A percentile compares a stretch with the other conserved stretches of the same genome.
Evolutionary conservation across 2,888 invertebrate species (phyloP).

Genomic region (Aspidapion aeneum): DNA sequence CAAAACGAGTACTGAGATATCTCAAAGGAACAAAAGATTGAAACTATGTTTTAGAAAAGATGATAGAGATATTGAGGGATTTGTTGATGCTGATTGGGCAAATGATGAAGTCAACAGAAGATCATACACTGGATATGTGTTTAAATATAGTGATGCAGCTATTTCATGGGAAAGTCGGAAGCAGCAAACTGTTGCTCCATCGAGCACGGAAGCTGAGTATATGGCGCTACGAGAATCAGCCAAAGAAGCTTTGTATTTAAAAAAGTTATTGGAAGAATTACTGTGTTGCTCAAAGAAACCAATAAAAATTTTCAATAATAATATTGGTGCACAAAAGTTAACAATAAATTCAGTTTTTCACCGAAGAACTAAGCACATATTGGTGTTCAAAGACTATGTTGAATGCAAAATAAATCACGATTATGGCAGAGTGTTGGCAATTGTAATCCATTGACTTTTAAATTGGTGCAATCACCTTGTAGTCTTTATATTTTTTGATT

Average conservation of each 20-base stretch:
- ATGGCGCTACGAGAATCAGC: background rate
- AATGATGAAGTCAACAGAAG: slow-evolving; percentile 16
- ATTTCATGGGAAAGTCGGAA: background rate
- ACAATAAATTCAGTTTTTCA: background rate
- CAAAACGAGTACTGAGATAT: slow-evolving; percentile 15
- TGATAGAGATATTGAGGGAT: slow-evolving; percentile 1
- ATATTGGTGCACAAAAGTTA: background rate
- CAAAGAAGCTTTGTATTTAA: background rate
- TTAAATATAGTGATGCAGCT: background rate
- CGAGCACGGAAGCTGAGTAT: background rate
- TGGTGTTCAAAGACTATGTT: too few relatives aligned
- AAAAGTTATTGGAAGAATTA: background rate
- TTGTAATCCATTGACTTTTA: too few relatives aligned
- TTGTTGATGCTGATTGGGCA: slow-evolving; percentile 19
- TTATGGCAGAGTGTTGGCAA: too few relatives aligned
- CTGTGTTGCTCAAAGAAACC: background rate
- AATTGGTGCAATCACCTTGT: too few relatives aligned
- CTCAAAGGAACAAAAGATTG: slow-evolving; percentile 13
- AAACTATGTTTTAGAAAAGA: slow-evolving; percentile 4
- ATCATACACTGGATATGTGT: background rate
- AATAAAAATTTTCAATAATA: background rate
- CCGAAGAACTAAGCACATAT: background rate
- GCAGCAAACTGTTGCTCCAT: background rate
- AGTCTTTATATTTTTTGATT: too few relatives aligned
- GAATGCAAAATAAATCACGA: too few relatives aligned